Conservation (phyloP, 2,888 invertebrate species). For the Tanaodytes sp. region DNA sequence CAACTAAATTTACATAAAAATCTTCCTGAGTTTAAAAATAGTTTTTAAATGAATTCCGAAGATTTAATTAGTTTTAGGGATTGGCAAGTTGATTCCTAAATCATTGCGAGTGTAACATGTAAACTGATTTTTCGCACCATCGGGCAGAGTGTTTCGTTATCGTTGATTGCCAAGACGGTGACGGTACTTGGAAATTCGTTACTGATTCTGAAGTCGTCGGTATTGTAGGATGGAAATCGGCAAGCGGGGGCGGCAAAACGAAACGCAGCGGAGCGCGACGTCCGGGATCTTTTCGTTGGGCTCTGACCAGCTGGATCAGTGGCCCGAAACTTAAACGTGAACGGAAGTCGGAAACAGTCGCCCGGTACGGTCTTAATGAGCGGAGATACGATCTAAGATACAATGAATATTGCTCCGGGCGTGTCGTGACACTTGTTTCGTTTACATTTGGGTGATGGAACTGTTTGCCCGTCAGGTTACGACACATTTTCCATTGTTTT, state of each 20-base stretch:
- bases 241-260: background rate
- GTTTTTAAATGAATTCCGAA: no score
- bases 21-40: background rate
- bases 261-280: background rate
- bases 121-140: constrained; percentile 38
- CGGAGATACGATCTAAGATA: constrained; percentile 37
- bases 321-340: constrained; percentile 60
- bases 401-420: constrained; percentile 33
- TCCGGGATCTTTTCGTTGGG: constrained; percentile 10
- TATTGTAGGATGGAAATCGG: background rate
- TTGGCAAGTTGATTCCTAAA: no score
- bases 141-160: constrained; percentile 11
- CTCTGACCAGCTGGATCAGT: constrained; percentile 61
- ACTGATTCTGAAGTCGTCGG: background rate
- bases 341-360: constrained; percentile 54
- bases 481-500: no score
- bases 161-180: no score
- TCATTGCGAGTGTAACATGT: constrained; percentile 12
- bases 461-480: no score
- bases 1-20: background rate
- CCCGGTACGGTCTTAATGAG: constrained; percentile 30
- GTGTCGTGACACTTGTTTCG: constrained; percentile 29
- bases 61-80: no score
- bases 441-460: background rate
- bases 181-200: background rate